Conservation (phyloP, 1,140 invertebrate genomes). For the Dendrolimus kikuchii region DNA sequence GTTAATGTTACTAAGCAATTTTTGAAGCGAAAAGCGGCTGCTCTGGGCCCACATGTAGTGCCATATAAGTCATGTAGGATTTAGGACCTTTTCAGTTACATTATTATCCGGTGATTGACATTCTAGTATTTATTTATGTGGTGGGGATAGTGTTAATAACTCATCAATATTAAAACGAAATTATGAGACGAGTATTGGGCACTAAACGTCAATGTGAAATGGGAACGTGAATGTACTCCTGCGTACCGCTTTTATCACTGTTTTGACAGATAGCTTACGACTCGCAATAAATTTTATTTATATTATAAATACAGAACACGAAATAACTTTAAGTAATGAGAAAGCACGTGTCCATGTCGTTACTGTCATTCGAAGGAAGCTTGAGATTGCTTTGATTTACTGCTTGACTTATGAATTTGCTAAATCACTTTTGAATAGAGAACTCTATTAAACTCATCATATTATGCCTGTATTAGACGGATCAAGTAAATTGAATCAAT, state of each 20-base stretch:
- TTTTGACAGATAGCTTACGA: constrained; percentile 51
- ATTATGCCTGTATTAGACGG: too few species aligned
- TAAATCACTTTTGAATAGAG: constrained; percentile 63
- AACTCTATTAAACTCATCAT: constrained; percentile 48
- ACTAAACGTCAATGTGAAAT: constrained; percentile 56
- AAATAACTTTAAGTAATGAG: constrained; percentile 54
- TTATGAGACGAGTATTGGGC: constrained; percentile 8
- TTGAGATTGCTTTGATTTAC: constrained; percentile 59
- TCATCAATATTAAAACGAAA: too few species aligned
- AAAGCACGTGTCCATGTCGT: constrained; percentile 50
- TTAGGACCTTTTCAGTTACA: too few species aligned
- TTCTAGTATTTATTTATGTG: too few species aligned
- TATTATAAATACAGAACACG: constrained; percentile 46
- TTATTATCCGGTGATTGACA: too few species aligned
- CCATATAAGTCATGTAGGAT: too few species aligned
- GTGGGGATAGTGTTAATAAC: too few species aligned
- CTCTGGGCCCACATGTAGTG: too few species aligned
- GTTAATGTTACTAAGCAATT: too few species aligned
- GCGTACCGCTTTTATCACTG: constrained; percentile 50
- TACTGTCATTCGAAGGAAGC: constrained; percentile 35
- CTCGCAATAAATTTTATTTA: constrained; percentile 60
- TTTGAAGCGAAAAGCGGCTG: too few species aligned
- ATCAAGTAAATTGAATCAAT: too few species aligned
- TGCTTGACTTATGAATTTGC: constrained; percentile 53
- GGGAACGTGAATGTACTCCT: constrained; percentile 38